Conservation (phyloP, 1,140 invertebrate genomes). For the Sycophila sp. region DNA sequence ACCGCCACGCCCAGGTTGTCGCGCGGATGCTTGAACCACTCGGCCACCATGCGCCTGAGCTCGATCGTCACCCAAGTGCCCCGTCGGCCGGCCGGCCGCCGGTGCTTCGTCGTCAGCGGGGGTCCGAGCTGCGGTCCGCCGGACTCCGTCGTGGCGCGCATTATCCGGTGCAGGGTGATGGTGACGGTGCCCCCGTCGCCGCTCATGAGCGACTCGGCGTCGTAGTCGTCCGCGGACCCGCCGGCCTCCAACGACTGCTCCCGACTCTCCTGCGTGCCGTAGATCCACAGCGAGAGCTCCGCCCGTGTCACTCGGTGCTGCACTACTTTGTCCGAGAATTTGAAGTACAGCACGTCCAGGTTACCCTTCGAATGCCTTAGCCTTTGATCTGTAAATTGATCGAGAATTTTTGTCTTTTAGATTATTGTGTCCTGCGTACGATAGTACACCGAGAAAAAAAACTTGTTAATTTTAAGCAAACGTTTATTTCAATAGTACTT, state of each 20-base stretch:
- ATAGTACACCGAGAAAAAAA: too few species aligned
- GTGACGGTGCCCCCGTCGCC: slow-evolving; percentile 47
- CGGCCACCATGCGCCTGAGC: slow-evolving; percentile 77
- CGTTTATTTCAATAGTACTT: too few species aligned
- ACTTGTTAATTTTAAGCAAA: too few species aligned
- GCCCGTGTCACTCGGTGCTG: slow-evolving; percentile 67
- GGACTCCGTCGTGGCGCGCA: slow-evolving; percentile 50
- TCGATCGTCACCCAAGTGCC: slow-evolving; percentile 81
- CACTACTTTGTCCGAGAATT: slow-evolving; percentile 69
- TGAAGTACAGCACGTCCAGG: slow-evolving; percentile 68
- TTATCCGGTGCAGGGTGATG: slow-evolving; percentile 60
- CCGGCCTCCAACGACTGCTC: slow-evolving; percentile 37
- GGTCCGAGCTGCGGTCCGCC: slow-evolving; percentile 54
- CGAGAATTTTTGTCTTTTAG: too few species aligned
- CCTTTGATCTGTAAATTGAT: slow-evolving; percentile 65
- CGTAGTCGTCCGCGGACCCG: slow-evolving; percentile 4
- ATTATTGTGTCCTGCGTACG: too few species aligned
- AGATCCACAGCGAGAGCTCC: slow-evolving; percentile 68
- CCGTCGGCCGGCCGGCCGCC: slow-evolving; percentile 55
- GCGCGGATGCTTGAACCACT: slow-evolving; percentile 78
- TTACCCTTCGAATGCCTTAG: slow-evolving; percentile 63
- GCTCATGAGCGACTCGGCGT: neutral
- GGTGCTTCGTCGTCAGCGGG: slow-evolving; percentile 58
- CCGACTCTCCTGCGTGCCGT: slow-evolving; percentile 49
- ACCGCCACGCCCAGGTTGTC: slow-evolving; percentile 80